phyloP scores from a whole-genome alignment of 1,140 invertebrate species.

The Oppia nitens region DNA sequence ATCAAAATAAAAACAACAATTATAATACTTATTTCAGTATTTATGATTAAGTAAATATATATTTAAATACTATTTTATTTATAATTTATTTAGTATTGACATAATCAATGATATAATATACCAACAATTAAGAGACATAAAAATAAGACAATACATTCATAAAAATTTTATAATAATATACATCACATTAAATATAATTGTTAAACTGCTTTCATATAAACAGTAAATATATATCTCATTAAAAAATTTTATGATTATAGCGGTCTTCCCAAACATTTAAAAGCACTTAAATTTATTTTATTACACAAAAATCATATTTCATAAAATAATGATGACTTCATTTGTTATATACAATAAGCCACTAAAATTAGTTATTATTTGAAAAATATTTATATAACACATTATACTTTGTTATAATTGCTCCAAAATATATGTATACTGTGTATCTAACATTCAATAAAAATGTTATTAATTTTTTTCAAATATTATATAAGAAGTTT shows the following conservation, averaged over 20 bases:
- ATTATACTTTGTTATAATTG: background rate
- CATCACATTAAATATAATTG: no score
- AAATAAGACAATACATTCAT: no score
- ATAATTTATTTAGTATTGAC: background rate
- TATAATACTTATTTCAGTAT: background rate
- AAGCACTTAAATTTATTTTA: no score
- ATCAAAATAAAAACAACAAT: background rate
- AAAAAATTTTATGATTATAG: no score
- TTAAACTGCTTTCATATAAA: no score
- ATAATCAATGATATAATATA: background rate
- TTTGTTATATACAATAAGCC: no score
- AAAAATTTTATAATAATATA: no score
- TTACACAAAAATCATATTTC: no score
- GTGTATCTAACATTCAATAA: background rate
- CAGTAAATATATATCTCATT: no score
- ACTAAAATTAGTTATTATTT: background rate
- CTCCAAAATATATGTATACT: background rate
- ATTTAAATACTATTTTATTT: background rate
- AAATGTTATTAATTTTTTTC: background rate
- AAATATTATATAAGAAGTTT: no score
- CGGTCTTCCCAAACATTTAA: no score
- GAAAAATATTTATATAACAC: background rate
- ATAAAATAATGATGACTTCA: no score
- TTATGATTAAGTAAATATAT: background rate
- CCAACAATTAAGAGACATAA: background rate